Conservation (phyloP, 2,888 invertebrate species). For the Harpalus rufipes region DNA sequence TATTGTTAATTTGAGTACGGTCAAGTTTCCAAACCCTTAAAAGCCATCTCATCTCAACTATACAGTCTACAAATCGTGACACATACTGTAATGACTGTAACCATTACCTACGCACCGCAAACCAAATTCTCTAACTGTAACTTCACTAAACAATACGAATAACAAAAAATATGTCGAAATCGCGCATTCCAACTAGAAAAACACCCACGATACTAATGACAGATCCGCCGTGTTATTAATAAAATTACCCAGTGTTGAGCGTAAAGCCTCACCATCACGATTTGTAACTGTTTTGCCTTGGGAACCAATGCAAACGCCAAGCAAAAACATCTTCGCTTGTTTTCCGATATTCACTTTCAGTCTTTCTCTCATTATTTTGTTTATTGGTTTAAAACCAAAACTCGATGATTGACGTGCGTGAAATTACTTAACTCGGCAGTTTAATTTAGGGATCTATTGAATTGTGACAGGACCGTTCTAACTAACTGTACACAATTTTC, state of each 20-base stretch:
- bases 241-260: conserved; percentile 34
- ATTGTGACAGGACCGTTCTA: conserved; percentile 16
- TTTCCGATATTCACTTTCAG: conserved; percentile 26
- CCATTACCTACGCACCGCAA: not conserved
- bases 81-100: too few species aligned
- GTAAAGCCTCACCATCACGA: conserved; percentile 25
- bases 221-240: conserved; percentile 29
- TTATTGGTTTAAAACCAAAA: conserved; percentile 9
- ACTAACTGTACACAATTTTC: conserved; percentile 16
- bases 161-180: conserved; percentile 43
- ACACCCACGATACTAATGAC: not conserved
- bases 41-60: too few species aligned
- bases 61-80: too few species aligned
- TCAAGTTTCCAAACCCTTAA: too few species aligned
- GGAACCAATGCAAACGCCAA: conserved; percentile 22
- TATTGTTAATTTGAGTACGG: too few species aligned
- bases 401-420: conserved; percentile 15
- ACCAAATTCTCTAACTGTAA: conserved; percentile 40
- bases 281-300: conserved; percentile 46
- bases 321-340: not conserved
- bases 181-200: conserved; percentile 40
- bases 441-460: not conserved
- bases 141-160: conserved; percentile 12
- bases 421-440: not conserved
- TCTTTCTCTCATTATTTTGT: conserved; percentile 25